These are phyloP conservation scores for Luehdorfia chinensis DNA, from an alignment of 1,140 invertebrate species.

Conservation along the genomic window DNA sequence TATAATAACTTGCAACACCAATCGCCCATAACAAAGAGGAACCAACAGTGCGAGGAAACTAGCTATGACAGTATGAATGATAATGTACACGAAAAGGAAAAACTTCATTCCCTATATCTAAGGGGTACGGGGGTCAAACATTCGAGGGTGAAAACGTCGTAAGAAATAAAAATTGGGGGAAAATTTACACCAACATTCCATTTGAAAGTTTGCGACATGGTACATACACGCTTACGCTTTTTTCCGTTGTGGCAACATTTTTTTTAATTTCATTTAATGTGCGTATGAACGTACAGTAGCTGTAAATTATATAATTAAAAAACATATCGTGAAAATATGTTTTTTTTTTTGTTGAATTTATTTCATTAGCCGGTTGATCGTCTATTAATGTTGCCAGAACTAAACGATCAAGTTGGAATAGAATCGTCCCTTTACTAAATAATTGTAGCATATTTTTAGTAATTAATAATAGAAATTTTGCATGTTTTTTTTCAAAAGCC, in stretches of 20 bases:
- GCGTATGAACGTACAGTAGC: too few species aligned
- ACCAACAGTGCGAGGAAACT: conserved; percentile 57
- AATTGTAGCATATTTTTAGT: conserved; percentile 2
- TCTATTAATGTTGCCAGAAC: conserved; percentile 59
- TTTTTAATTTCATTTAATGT: too few species aligned
- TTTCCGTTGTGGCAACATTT: conserved; percentile 64
- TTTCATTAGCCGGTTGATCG: conserved; percentile 11
- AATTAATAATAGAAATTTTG: background rate
- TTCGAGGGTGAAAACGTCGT: conserved; percentile 53
- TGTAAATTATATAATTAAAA: too few species aligned
- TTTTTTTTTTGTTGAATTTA: too few species aligned
- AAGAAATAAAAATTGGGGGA: conserved; percentile 45
- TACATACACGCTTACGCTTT: conserved; percentile 35
- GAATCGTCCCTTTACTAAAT: conserved; percentile 29
- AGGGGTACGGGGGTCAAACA: conserved; percentile 45
- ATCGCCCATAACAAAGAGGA: conserved; percentile 57
- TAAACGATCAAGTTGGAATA: conserved; percentile 70
- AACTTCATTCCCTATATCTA: conserved; percentile 65
- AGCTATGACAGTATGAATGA: conserved; percentile 66
- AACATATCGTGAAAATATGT: too few species aligned
- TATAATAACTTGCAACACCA: conserved; percentile 65
- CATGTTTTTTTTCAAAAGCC: conserved; percentile 40
- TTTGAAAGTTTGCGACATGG: conserved; percentile 65
- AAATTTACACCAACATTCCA: conserved; percentile 78
- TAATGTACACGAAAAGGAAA: conserved; percentile 44